phyloP scores from a whole-genome alignment of 2,113 vertebrate species.

The Ramphastos sulfuratus region DNA sequence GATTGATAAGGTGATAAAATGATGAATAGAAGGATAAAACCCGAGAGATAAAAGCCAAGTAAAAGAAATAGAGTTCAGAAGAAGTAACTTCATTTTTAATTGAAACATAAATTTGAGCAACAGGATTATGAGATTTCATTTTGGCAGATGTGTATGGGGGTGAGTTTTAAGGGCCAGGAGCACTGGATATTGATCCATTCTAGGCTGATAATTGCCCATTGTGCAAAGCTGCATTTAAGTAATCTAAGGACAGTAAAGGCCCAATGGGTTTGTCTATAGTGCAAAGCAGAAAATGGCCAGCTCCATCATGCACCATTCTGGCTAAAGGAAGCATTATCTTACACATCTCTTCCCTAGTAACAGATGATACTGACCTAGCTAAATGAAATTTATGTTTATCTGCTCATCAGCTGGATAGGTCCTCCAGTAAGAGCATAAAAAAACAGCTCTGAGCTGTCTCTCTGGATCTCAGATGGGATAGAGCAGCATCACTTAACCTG shows the following conservation, averaged over 20 bases:
- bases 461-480: neutral
- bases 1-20: conserved; percentile 61
- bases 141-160: neutral
- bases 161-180: neutral
- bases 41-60: conserved; percentile 21
- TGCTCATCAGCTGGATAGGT: neutral
- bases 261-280: neutral
- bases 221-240: neutral
- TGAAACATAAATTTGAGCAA: conserved; percentile 70
- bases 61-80: conserved; percentile 55
- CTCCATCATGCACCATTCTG: neutral
- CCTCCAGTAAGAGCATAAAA: neutral
- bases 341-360: neutral
- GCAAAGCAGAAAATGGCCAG: neutral
- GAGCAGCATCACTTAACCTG: neutral
- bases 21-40: conserved; percentile 37
- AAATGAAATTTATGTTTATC: neutral
- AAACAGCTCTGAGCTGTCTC: neutral
- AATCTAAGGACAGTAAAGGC: neutral
- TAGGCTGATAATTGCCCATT: neutral
- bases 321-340: neutral
- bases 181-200: neutral
- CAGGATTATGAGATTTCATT: conserved; percentile 57
- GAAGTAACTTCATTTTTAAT: conserved; percentile 56
- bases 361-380: neutral